Evolutionary conservation across 2,113 vertebrate species (phyloP), one percentile per base, ranked within the genome.

Genomic region (Tapirus terrestris): DNA sequence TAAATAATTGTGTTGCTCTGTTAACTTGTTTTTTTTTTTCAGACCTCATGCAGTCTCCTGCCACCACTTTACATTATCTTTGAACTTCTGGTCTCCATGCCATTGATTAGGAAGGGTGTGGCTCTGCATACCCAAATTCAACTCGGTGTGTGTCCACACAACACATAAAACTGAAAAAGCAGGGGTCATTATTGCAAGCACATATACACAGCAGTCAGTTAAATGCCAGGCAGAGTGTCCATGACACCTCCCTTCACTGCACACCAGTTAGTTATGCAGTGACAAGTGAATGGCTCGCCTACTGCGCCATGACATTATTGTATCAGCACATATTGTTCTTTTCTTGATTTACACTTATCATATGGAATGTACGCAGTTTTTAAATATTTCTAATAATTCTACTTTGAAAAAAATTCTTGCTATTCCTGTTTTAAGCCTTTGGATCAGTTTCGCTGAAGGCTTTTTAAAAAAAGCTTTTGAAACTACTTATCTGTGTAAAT

Each of bases 1-100:
- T 84, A 93, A 89, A 33, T 89, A 65, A 83, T 81, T 70, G 6
- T 83, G 31, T 87, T 88, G 68, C 43, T 94, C 27, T 88, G 45
- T 85, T 85, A 58, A 58, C 33, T 86, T 45, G 36, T 33, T 58
- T 89, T 39, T 48, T 29, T 70, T 43, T 68, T 70, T 70, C n/a
- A 87, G 48, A 82, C 6, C 12, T 87, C 53, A 21, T 33, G 77
- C 77, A 39, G 33, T 83, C 89, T 76, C 23, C 16, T 89, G 36
- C 25, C 36, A 79, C 51, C 3, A 33, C 45, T 56, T 89, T 10
- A 79, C 36, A 80, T 56, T 89, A 29, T 84, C 89, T 65, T 95
- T 95, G 36, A 80, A 93, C 27, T 72, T 72, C 16, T 93, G 27
- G 33, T 70, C 36, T 5, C 4, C 56, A 29, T 70, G 79, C 39